phyloP scores from a whole-genome alignment of 2,113 vertebrate genomes.

The Saguinus midas region DNA sequence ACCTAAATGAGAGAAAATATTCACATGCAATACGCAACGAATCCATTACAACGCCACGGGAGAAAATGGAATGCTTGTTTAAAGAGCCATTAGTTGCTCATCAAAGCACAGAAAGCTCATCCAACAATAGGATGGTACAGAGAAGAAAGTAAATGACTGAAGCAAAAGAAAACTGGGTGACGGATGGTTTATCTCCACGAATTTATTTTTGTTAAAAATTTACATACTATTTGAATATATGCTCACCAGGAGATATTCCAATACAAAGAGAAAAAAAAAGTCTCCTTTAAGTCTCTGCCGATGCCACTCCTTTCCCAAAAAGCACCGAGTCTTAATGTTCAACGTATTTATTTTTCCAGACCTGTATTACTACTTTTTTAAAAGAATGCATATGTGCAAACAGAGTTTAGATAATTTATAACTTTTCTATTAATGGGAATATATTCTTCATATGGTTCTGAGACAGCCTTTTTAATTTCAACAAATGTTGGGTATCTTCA shows the following conservation, averaged over 20 bases:
- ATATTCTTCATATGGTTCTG: not conserved
- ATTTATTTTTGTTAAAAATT: not conserved
- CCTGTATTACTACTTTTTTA: not conserved
- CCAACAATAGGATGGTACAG: not conserved
- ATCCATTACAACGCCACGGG: not conserved
- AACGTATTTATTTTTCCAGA: not conserved
- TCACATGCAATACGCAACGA: not conserved
- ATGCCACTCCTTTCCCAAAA: not conserved
- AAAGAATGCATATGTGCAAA: not conserved
- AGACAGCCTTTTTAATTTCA: not conserved
- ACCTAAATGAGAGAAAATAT: constrained; percentile 82
- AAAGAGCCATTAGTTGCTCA: not conserved
- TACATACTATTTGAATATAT: not conserved
- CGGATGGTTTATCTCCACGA: not conserved
- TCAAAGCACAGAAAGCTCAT: not conserved
- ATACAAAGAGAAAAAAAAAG: not conserved
- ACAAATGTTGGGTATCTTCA: not conserved
- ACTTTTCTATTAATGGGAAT: constrained; percentile 5
- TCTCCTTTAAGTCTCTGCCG: not conserved
- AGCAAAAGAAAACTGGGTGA: not conserved
- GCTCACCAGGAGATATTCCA: not conserved
- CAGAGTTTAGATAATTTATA: not conserved
- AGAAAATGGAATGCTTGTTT: not conserved
- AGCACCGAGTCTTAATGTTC: not conserved
- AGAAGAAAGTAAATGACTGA: constrained; percentile 16